Base-by-base conservation (phyloP, 2,113 vertebrate genomes). In the Brachypteracias leptosomus region DNA sequence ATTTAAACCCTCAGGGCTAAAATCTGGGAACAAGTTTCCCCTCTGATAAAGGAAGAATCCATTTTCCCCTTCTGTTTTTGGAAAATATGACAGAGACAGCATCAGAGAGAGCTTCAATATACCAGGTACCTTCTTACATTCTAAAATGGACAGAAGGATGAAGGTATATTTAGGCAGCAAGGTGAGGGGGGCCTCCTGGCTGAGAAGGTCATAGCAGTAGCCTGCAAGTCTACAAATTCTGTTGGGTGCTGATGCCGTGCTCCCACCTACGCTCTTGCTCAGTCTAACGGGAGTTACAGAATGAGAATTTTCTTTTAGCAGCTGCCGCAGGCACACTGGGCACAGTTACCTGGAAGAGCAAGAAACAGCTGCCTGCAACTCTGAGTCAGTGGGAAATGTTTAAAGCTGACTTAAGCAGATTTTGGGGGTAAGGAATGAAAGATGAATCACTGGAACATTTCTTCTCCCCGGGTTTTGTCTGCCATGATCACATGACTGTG, bases 271-370 rank as follows among this genome's bases (percentile, higher is more conserved):
- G n/a, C 9, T n/a, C 68, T 36, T 54, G 10, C 40, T 79, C 49
- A 26, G 11, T 20, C 79, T 85, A 46, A 31, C 85, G 85, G 52
- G 20, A 92, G 33, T 66, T 61, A 72, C 57, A 46, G 47, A 58
- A 28, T 57, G 52, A 52, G 17, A 74, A 76, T 40, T 13, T 70
- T 79, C 44, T 73, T 76, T 33, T 46, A 91, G 73, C 49, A 85
- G 35, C n/a, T 82, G 62, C 54, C 66, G 36, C 66, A 85, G 54
- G 62, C 57, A 79, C 57, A 42, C 36, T 13, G 20, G 35, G 74
- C 52, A 77, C 63, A 76, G 75, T n/a, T 74, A 89, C 59, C 55
- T 85, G 80, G 19, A 38, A 84, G 42, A 75, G 35, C 38, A 91
- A 47, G 14, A 85, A 44, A 28, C 57, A 82, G 22, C 66, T 79